phyloP scores from a whole-genome alignment of 2,888 invertebrate genomes.

The Neoascia interrupta region DNA sequence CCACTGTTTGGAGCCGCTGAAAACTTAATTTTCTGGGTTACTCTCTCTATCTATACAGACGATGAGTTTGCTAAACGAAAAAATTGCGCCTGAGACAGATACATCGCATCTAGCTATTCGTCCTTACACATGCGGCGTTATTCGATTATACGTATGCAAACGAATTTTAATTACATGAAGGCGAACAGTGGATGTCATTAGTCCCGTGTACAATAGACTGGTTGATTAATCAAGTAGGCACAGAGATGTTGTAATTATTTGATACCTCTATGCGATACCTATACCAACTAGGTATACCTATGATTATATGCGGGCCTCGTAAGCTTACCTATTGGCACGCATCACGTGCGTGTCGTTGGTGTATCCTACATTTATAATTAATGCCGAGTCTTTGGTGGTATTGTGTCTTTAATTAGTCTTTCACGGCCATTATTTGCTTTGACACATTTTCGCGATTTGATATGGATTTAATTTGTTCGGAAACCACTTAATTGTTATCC shows the following conservation, averaged over 20 bases:
- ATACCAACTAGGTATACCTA: too few species aligned
- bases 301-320: too few species aligned
- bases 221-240: constrained; percentile 41
- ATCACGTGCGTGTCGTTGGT: constrained; percentile 21
- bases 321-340: constrained; percentile 1
- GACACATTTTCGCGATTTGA: too few species aligned
- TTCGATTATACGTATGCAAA: constrained; percentile 4
- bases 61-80: too few species aligned
- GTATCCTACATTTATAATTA: constrained; percentile 40
- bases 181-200: constrained; percentile 27
- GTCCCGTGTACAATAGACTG: constrained; percentile 28
- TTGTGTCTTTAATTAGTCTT: constrained; percentile 40
- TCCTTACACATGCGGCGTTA: background rate
- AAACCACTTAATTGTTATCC: too few species aligned
- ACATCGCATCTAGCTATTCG: too few species aligned
- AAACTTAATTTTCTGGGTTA: constrained; percentile 37
- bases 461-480: too few species aligned
- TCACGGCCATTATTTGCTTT: too few species aligned
- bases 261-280: too few species aligned
- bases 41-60: too few species aligned
- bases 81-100: too few species aligned
- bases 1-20: constrained; percentile 15
- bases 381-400: constrained; percentile 19
- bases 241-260: constrained; percentile 33
- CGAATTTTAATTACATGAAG: constrained; percentile 7